Evolutionary conservation across 1,140 invertebrate genomes (phyloP).

Genomic region (Aphaenogaster ashmeadi): DNA sequence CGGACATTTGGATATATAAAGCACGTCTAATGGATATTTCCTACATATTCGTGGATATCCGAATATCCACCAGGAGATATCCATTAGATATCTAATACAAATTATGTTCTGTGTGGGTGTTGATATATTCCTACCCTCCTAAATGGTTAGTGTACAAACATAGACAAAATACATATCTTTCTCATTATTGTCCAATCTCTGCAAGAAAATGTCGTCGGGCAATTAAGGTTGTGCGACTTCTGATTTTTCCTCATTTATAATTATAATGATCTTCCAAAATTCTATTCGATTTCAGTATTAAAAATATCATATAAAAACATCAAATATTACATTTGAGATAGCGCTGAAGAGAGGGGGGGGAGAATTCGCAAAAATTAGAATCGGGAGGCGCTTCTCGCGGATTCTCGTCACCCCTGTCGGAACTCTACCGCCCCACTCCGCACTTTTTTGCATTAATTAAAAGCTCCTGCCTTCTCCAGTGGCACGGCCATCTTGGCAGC

Average conservation of each 20-base stretch:
- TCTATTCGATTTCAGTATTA: background rate
- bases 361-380: conserved; percentile 45
- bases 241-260: conserved; percentile 9
- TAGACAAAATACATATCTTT: conserved; percentile 79
- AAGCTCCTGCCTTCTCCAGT: conserved; percentile 83
- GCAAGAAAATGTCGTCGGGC: conserved; percentile 57
- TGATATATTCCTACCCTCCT: conserved; percentile 64
- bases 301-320: background rate
- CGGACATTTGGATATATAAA: too few relatives aligned
- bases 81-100: too few relatives aligned
- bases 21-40: too few relatives aligned
- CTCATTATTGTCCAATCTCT: conserved; percentile 78
- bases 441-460: conserved; percentile 85
- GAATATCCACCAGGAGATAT: too few relatives aligned
- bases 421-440: conserved; percentile 49
- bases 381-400: conserved; percentile 49
- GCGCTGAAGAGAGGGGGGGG: background rate
- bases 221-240: conserved; percentile 27
- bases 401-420: conserved; percentile 58
- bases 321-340: background rate
- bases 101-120: too few relatives aligned
- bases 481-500: conserved; percentile 85
- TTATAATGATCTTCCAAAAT: conserved; percentile 59
- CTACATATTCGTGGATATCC: too few relatives aligned
- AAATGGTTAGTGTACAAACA: conserved; percentile 72